A percentile compares a stretch with the other conserved stretches of the same genome.
Evolutionary conservation across 2,113 vertebrate genomes (phyloP).

Genomic region (Chiloscyllium plagiosum): DNA sequence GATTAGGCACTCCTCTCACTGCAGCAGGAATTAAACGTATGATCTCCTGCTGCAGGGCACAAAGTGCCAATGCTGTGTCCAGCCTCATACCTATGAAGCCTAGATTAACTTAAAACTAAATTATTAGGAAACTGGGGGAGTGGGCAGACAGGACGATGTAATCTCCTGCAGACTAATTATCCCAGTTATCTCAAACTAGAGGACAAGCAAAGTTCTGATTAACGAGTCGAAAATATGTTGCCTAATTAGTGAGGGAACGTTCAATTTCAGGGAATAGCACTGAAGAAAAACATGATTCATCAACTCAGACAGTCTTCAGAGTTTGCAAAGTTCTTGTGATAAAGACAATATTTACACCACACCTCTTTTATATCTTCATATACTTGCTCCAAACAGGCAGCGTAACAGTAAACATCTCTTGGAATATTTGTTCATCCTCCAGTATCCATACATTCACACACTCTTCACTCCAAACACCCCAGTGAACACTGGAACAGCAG

Average conservation of each 20-base stretch:
- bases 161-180: background rate
- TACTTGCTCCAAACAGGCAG: background rate
- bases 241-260: background rate
- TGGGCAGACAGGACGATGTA: background rate
- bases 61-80: background rate
- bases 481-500: background rate
- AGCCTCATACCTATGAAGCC: background rate
- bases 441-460: background rate
- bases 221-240: constrained; percentile 10
- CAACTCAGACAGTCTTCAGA: background rate
- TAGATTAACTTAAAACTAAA: background rate
- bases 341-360: background rate
- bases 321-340: background rate
- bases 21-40: background rate
- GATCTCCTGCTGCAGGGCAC: background rate
- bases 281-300: constrained; percentile 7
- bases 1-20: background rate
- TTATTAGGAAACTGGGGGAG: background rate
- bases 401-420: background rate
- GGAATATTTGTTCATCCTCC: background rate
- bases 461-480: background rate
- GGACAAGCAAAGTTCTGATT: constrained; percentile 12
- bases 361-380: background rate
- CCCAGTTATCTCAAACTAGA: background rate
- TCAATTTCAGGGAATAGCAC: background rate